Evolutionary conservation across 2,888 invertebrate species (phyloP), one percentile per base, ranked within the genome.

Genomic region (Chironomus riparius): DNA sequence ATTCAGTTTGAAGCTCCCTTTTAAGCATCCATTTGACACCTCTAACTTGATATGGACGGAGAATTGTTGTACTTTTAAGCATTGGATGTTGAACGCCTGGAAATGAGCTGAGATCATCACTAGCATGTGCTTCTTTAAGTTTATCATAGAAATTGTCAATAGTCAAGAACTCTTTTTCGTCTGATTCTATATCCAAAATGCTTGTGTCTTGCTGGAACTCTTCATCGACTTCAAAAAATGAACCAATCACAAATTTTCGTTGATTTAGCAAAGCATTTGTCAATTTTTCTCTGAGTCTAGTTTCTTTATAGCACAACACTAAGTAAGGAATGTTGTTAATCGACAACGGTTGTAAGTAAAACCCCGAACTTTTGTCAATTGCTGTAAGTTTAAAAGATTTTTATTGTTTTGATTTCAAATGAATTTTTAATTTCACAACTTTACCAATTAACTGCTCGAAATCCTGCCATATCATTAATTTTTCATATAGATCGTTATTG

Each of bases 21-120:
- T 83, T 78, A 1, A 91, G 79, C 88, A 92, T 90, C 92, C 92
- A 92, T 50, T 82, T 80, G 0, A 92, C 89, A 28, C 90, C 90
- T 69, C 86, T 82, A 77, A 83, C 81, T 81, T 92, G 92, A 81
- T 92, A 92, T 2, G 85, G 85, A 74, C 91, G 83, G 13, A 92
- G 82, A 75, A 85, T 83, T 65, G 90, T 81, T 0, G 48, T 10
- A 13, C 47, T 22, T 4, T 78, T 78, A 15, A 84, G 81, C 77
- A 79, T 78, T 1, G 79, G 70, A 76, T 87, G 86, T 78, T 85
- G 83, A 4, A 84, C 80, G 72, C 78, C 47, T 12, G 70, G 61
- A 1, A 62, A 70, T 10, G 70, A 24, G 13, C 38, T 38, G 4
- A 72, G 24, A 22, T 77, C 73, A 56, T 77, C 69, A 18, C 4